Conservation (phyloP, 2,888 invertebrate genomes). For the Nematopogon swammerdamellus region DNA sequence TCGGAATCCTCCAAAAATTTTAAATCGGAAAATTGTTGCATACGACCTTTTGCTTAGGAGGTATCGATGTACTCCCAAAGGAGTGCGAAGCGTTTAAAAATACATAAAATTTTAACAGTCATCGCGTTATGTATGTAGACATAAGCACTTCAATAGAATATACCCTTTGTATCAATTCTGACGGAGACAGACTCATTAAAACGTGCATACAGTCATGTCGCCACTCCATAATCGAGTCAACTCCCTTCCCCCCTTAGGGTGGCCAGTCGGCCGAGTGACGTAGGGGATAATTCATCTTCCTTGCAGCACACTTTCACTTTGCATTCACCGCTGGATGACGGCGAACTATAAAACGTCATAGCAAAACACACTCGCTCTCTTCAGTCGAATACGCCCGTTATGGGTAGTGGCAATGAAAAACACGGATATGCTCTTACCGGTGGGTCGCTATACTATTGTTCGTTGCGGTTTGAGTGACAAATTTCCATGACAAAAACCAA, state of each 20-base stretch:
- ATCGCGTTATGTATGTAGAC: too few relatives aligned
- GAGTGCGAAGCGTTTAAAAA: too few relatives aligned
- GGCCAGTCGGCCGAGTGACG: constrained; percentile 46
- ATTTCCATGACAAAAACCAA: neutral
- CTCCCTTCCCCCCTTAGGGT: constrained; percentile 15
- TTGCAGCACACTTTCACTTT: constrained; percentile 52
- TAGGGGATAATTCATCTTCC: constrained; percentile 52
- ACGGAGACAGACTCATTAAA: too few relatives aligned
- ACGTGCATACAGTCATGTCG: too few relatives aligned
- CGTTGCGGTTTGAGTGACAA: neutral
- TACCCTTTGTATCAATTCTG: too few relatives aligned
- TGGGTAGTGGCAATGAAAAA: neutral
- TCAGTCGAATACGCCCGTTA: neutral
- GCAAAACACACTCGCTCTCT: constrained; percentile 19
- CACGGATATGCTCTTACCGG: neutral
- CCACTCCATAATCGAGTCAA: too few relatives aligned
- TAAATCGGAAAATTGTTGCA: too few relatives aligned
- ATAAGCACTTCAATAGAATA: too few relatives aligned
- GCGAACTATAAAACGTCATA: constrained; percentile 44
- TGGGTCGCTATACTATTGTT: neutral
- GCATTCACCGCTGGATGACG: constrained; percentile 49
- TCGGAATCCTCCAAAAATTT: too few relatives aligned
- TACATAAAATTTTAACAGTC: too few relatives aligned
- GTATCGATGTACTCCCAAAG: too few relatives aligned
- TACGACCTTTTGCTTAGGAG: too few relatives aligned